Evolutionary conservation across 2,113 vertebrate species (phyloP).

Genomic region (Puntigrus tetrazona): DNA sequence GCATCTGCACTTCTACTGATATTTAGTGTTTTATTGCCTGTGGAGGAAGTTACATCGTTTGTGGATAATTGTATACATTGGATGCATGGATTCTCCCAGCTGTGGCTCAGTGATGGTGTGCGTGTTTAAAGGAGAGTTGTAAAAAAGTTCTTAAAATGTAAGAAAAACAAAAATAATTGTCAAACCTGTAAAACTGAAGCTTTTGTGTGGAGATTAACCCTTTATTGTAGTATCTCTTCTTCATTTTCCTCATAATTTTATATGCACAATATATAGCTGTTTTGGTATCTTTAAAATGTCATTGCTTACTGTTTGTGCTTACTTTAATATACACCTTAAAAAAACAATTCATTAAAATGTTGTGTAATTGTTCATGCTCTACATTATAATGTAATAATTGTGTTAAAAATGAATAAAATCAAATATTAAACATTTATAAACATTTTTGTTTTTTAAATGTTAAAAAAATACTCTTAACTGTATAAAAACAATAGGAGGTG

Average conservation of each 20-base stretch:
- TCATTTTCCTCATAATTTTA: not conserved
- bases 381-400: too few relatives aligned
- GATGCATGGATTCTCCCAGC: not conserved
- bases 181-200: not conserved
- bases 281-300: too few relatives aligned
- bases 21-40: conserved; percentile 3
- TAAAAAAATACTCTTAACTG: too few relatives aligned
- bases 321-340: too few relatives aligned
- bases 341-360: too few relatives aligned
- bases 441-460: too few relatives aligned
- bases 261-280: not conserved
- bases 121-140: not conserved
- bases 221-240: not conserved
- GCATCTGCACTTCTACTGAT: conserved; percentile 14
- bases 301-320: too few relatives aligned
- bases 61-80: not conserved
- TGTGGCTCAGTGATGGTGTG: not conserved
- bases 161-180: not conserved
- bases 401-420: too few relatives aligned
- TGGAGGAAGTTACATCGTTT: not conserved
- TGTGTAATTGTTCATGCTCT: too few relatives aligned
- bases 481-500: not conserved
- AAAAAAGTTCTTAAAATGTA: too few relatives aligned
- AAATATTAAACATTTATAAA: too few relatives aligned
- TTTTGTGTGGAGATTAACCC: not conserved